Base-by-base conservation (phyloP, 37 sponge, comb jelly and placozoan genomes). In the Chondrilla cf. caribensis region DNA sequence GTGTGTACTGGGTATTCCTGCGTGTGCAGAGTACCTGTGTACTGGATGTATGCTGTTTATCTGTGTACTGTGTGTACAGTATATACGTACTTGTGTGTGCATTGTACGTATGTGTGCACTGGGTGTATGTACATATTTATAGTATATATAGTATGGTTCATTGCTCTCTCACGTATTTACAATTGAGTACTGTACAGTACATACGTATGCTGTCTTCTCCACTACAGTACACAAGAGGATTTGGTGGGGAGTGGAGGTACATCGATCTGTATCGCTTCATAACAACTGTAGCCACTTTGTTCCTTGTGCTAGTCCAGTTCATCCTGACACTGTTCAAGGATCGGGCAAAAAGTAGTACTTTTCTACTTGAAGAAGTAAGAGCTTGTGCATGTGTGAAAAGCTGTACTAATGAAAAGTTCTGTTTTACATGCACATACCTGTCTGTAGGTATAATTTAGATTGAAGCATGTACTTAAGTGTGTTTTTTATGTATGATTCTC, bases 281-380 rank as follows among this genome's bases (percentile, higher is more conserved):
- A 14, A 86, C 90, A 9, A 82, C 82, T 68, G 44, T 60, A 39
- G 54, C 86, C 51, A 66, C 76, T 58, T 73, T 76, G 36, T 73
- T 58, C 15, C 11, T 58, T 47, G 79, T 73, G 54, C 42, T 88
- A 32, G 80, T 80, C 64, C 81, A 85, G 93, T 86, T 92, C 65
- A 40, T 92, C 21, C 73, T 92, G 38, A 37, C 80, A 57, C 55
- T 93, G 51, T 71, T 92, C 57, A 83, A 89, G 2, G 93, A 92
- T 44, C 87, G 77, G 26, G 60, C 25, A 77, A 57, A 81, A 22
- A 38, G 29, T 1, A 54, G 43, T 18, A 44, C 37, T 58, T 62
- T 76, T 42, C 14, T 62, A 38, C 38, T 37, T 37, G 86, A 67
- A 26, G 80, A 64, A 9, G 80, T 85, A n/a, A 37, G 80, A 42